Percentiles rank a stretch among this genome's conserved stretches.
Conservation (phyloP, 2,888 invertebrate species). For the Pachycephus smyrnensis region DNA sequence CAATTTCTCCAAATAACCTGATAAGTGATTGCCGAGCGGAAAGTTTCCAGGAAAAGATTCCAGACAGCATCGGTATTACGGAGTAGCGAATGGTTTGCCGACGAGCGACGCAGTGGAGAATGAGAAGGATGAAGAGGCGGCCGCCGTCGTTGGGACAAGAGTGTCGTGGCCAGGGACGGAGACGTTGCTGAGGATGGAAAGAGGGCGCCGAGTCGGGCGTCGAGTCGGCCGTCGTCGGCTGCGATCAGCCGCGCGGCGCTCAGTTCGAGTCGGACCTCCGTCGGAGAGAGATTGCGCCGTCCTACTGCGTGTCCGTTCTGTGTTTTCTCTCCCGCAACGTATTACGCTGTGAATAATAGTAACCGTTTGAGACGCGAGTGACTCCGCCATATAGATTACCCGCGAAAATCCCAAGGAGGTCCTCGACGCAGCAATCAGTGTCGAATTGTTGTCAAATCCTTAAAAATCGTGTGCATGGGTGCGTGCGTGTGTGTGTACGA, state of each 20-base stretch:
- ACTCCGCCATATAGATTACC: background rate
- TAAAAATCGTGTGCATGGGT: background rate
- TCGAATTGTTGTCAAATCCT: background rate
- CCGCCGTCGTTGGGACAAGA: background rate
- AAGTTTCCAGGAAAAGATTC: constrained; percentile 9
- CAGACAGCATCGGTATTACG: background rate
- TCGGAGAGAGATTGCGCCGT: constrained; percentile 47
- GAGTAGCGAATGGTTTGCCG: background rate
- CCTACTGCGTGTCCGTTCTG: constrained; percentile 30
- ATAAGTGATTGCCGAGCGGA: background rate
- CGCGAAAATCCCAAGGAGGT: background rate
- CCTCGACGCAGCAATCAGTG: background rate
- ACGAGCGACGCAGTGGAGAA: background rate
- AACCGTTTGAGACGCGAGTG: background rate
- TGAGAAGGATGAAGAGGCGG: background rate
- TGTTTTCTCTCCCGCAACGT: constrained; percentile 24
- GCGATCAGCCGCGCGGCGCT: constrained; percentile 55
- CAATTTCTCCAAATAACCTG: background rate
- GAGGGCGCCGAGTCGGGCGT: constrained; percentile 19
- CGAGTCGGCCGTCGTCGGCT: constrained; percentile 43
- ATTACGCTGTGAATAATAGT: background rate
- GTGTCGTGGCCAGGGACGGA: background rate
- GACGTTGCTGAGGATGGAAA: constrained; percentile 5
- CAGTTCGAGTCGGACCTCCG: constrained; percentile 61
- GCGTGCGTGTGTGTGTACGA: constrained; percentile 9